Percentiles rank a stretch among this genome's conserved stretches.
Evolutionary conservation across 2,113 vertebrate genomes (phyloP).

Genomic region (Phalacrocorax pelagicus): DNA sequence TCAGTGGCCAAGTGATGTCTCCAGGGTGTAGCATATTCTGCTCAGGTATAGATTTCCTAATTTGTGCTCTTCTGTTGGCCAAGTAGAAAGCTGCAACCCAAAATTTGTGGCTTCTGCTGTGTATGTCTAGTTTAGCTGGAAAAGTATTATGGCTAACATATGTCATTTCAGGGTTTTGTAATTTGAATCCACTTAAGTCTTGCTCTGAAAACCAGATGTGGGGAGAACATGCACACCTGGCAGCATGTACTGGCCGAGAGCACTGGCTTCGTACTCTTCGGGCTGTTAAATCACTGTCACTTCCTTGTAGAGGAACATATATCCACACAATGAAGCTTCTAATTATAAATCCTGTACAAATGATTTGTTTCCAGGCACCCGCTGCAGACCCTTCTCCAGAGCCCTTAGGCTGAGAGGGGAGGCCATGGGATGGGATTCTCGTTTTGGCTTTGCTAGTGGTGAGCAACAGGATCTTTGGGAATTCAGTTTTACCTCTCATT

Average conservation of each 20-base stretch:
- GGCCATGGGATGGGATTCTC: not conserved
- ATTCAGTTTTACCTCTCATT: not conserved
- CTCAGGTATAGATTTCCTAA: not conserved
- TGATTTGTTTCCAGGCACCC: not conserved
- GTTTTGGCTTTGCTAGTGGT: not conserved
- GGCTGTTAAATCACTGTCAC: not conserved
- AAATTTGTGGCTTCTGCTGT: not conserved
- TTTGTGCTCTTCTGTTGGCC: not conserved
- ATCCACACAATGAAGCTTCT: not conserved
- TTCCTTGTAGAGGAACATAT: not conserved
- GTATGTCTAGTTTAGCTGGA: not conserved
- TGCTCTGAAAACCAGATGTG: conserved; percentile 33
- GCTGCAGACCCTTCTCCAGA: not conserved
- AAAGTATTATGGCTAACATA: not conserved
- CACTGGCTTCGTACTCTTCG: fast-evolving
- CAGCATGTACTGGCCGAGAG: not conserved
- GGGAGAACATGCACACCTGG: conserved; percentile 21
- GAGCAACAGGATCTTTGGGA: not conserved
- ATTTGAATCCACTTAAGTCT: not conserved
- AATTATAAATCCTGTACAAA: not conserved
- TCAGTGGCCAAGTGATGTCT: not conserved
- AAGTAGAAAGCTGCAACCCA: not conserved
- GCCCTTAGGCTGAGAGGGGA: not conserved
- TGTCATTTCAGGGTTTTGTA: not conserved
- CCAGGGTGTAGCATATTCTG: not conserved